Evolutionary conservation across 1,140 invertebrate genomes (phyloP), one percentile per base, ranked within the genome.

Genomic region (Luehdorfia chinensis): DNA sequence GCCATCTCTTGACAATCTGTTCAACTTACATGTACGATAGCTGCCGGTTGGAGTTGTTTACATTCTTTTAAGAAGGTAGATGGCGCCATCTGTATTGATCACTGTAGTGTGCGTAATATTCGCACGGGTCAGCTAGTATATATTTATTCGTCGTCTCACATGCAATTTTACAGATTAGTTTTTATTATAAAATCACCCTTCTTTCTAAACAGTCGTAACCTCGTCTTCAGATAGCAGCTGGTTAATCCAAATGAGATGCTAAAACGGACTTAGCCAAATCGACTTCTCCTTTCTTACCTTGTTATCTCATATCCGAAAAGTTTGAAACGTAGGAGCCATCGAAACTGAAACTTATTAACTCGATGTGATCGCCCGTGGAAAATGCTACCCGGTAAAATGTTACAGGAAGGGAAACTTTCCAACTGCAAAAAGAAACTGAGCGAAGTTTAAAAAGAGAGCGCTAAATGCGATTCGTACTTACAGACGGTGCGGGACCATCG

Each of bases 301-400:
- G 78, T 85, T 86, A 86, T 86, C 83, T 86, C 71, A 79, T 83
- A 80, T 84, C 83, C 83, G 70, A 84, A 84, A 86, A 86, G 79
- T 86, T 86, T 84, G 80, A 84, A 86, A 84, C 73, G 77, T 65
- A 78, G 65, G 59, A 76, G 83, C 83, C 66, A 86, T 86, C 73
- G 72, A 70, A 80, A 80, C 78, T 62, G 68, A 64, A 86, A 86
- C 83, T 86, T 86, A 86, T 86, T 86, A 86, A 84, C 83, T 84
- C 73, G 78, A 84, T 75, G 79, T 68, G 83, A 86, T 81, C 78
- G 78, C 68, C 66, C 62, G 71, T 66, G 54, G 73, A 76, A 81
- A 78, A 76, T 69, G 70, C 67, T 75, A 59, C 43, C 60, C 68
- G 65, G 66, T 84, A 79, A 86, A 86, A 86, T 84, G 83, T 86